Evolutionary conservation across 2,113 vertebrate genomes (phyloP).

Genomic region (Phyllostomus discolor): DNA sequence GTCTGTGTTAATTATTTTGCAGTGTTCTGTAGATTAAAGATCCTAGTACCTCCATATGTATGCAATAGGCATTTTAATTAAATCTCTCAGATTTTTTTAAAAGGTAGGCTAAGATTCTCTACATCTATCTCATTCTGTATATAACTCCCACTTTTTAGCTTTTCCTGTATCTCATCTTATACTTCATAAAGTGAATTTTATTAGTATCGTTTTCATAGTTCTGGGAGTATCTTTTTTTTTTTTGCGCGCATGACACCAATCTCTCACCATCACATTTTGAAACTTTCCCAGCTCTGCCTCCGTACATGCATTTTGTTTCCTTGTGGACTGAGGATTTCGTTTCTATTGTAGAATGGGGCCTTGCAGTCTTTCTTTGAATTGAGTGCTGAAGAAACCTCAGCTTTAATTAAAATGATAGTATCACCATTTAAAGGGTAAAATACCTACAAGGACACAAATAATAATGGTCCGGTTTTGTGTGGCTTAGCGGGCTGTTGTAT

Average conservation of each 20-base stretch:
- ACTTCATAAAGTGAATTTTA: background rate
- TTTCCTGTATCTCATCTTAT: background rate
- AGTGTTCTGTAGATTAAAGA: background rate
- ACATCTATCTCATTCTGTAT: background rate
- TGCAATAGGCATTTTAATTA: slow-evolving; percentile 6
- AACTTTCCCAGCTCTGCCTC: background rate
- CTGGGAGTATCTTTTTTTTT: background rate
- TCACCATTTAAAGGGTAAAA: slow-evolving; percentile 79
- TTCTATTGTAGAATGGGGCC: slow-evolving; percentile 61
- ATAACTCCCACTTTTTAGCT: background rate
- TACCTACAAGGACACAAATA: slow-evolving; percentile 77
- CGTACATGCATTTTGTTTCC: slow-evolving; percentile 55
- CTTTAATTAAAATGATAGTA: slow-evolving; percentile 85
- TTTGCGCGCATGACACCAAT: background rate
- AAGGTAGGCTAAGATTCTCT: background rate
- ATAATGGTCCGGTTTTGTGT: slow-evolving; percentile 76
- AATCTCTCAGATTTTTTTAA: background rate
- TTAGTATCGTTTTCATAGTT: background rate
- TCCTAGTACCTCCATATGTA: background rate
- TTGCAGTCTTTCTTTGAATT: slow-evolving; percentile 69
- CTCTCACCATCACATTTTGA: slow-evolving; percentile 3
- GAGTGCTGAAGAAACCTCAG: slow-evolving; percentile 64
- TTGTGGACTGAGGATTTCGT: slow-evolving; percentile 62
- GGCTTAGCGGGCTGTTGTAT: slow-evolving; percentile 69
- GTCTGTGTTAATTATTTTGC: background rate